Evolutionary conservation across 2,888 invertebrate species (phyloP).

Genomic region (Diarsia mendica): DNA sequence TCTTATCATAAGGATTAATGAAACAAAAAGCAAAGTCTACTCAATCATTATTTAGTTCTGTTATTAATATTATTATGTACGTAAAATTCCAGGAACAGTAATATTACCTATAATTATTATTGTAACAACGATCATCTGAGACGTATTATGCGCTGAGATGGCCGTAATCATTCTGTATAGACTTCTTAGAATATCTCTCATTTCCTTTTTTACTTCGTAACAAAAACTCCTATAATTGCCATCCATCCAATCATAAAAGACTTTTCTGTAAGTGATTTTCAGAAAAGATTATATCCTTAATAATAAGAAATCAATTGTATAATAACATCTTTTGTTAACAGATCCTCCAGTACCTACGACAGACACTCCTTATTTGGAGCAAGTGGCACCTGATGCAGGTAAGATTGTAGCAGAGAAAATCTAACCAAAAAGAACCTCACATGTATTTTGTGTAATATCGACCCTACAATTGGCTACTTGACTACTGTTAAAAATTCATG

Average conservation of each 20-base stretch:
- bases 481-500: too few species aligned
- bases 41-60: slow-evolving; percentile 12
- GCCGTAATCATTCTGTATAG: slow-evolving; percentile 2
- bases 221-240: slow-evolving; percentile 23
- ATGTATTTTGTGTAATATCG: too few species aligned
- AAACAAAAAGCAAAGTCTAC: slow-evolving; percentile 2
- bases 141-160: slow-evolving; percentile 10
- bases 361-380: slow-evolving; percentile 72
- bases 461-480: too few species aligned
- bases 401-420: slow-evolving; percentile 18
- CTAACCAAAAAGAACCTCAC: not conserved
- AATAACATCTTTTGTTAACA: slow-evolving; percentile 54
- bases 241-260: slow-evolving; percentile 12
- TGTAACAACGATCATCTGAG: not conserved
- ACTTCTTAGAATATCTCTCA: slow-evolving; percentile 18
- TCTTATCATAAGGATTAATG: not conserved
- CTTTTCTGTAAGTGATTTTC: slow-evolving; percentile 25
- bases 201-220: not conserved
- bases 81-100: slow-evolving; percentile 20
- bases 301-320: not conserved
- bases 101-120: slow-evolving; percentile 2
- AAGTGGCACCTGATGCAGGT: slow-evolving; percentile 73
- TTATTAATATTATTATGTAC: slow-evolving; percentile 8
- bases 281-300: not conserved
- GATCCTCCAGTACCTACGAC: slow-evolving; percentile 79